These are phyloP conservation scores for Diaprepes abbreviatus DNA, from an alignment of 2,888 invertebrate species.

Conservation along the genomic window DNA sequence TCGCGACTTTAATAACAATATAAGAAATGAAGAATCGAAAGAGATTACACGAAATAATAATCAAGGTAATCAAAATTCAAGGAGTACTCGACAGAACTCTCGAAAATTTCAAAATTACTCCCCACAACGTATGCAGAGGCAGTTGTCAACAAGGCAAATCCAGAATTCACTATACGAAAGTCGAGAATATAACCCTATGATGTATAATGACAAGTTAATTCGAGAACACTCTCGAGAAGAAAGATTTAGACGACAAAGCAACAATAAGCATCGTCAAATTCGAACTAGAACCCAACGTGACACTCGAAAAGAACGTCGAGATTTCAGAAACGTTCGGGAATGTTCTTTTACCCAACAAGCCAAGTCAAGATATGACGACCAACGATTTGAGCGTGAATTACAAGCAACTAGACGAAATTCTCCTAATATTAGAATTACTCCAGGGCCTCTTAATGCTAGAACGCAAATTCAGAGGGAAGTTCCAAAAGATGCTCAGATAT, in stretches of 20 bases:
- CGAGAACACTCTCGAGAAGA: not conserved
- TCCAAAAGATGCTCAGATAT: not conserved
- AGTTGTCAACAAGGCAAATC: not conserved
- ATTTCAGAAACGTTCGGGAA: not conserved
- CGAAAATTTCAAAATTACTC: constrained; percentile 18
- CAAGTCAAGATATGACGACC: not conserved
- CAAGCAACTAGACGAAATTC: not conserved
- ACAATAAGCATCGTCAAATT: not conserved
- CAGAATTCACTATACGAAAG: not conserved
- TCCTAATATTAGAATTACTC: not conserved
- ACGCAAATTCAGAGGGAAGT: not conserved
- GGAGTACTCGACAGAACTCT: no score
- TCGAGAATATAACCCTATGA: not conserved
- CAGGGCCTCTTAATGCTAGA: not conserved
- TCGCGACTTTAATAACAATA: constrained; percentile 3
- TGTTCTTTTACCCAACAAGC: not conserved
- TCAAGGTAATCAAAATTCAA: not conserved
- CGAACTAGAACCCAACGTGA: not conserved
- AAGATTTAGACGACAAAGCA: not conserved
- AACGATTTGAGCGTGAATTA: not conserved
- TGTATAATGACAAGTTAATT: not conserved
- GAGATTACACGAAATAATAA: not conserved
- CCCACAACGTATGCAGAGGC: constrained; percentile 14
- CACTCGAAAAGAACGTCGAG: not conserved
- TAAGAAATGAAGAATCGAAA: constrained; percentile 4